Percentiles rank a stretch among this genome's conserved stretches.
Conservation (phyloP, 2,797 vertebrate species). For the Notamacropus eugenii region DNA sequence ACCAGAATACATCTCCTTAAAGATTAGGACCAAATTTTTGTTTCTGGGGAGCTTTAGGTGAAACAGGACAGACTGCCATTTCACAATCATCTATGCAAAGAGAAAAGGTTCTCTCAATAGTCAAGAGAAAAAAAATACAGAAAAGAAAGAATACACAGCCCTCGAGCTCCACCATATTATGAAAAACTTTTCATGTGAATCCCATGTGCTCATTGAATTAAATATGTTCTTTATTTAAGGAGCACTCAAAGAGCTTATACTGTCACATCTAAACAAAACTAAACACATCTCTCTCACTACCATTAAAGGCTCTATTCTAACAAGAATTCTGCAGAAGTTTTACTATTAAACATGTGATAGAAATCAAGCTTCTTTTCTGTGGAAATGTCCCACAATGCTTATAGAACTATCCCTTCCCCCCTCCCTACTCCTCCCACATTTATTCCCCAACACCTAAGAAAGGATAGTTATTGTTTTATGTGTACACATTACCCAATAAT, state of each 20-base stretch:
- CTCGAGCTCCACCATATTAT: slow-evolving; percentile 59
- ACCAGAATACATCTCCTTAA: not conserved
- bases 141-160: not conserved
- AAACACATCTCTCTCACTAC: slow-evolving; percentile 28
- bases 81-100: not conserved
- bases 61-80: not conserved
- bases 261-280: slow-evolving; percentile 51
- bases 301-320: not conserved
- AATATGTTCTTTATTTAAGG: slow-evolving; percentile 32
- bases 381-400: not conserved
- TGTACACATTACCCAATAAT: not conserved
- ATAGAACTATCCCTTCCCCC: not conserved
- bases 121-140: not conserved
- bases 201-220: slow-evolving; percentile 69
- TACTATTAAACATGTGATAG: not conserved
- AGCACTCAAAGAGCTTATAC: slow-evolving; percentile 1
- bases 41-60: not conserved
- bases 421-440: not conserved
- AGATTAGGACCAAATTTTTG: not conserved
- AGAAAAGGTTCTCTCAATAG: not conserved
- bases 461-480: slow-evolving; percentile 6
- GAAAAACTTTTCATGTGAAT: slow-evolving; percentile 78
- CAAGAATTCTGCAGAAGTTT: not conserved
- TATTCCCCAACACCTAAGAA: not conserved
- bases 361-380: not conserved